Base-by-base conservation (phyloP, 1,140 invertebrate species). In the Panagrolaimus sp. region DNA sequence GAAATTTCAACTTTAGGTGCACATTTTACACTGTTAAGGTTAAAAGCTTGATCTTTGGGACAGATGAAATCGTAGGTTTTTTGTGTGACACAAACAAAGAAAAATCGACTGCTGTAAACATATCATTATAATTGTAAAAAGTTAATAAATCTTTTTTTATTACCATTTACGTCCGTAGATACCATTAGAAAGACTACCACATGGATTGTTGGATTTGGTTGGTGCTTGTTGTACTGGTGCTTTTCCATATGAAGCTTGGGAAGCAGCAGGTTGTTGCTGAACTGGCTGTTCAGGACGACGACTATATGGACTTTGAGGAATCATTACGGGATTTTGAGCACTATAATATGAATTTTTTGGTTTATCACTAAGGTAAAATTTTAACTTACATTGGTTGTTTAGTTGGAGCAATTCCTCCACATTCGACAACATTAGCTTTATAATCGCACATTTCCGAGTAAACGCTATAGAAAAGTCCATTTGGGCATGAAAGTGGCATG, bases 111-210 rank as follows among this genome's bases (percentile, higher is more conserved):
- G 31, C n/a, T n/a, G n/a, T n/a, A n/a, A n/a, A n/a, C n/a, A n/a
- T n/a, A n/a, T n/a, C n/a, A n/a, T n/a, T n/a, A n/a, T n/a, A n/a
- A n/a, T n/a, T n/a, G n/a, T n/a, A n/a, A n/a, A n/a, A n/a, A n/a
- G n/a, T n/a, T n/a, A n/a, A n/a, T n/a, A n/a, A n/a, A n/a, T n/a
- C n/a, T n/a, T n/a, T n/a, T n/a, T n/a, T n/a, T n/a, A n/a, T n/a
- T n/a, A n/a, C n/a, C 70, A 71, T 16, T n/a, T 5, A 14, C 69
- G 47, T 9, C 70, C 70, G 69, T 71, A 71, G 13, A 71, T 62
- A 25, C 70, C 70, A 45, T 72, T 38, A n/a, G 7, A 14, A 13
- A 63, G 44, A n/a, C 46, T 64, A 9, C 2, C 38, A 44, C 70
- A 71, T n/a, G n/a, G 16, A n/a, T 42, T 31, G 31, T 9, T 63